phyloP scores from a whole-genome alignment of 2,797 vertebrate genomes.

The Mallotus villosus region DNA sequence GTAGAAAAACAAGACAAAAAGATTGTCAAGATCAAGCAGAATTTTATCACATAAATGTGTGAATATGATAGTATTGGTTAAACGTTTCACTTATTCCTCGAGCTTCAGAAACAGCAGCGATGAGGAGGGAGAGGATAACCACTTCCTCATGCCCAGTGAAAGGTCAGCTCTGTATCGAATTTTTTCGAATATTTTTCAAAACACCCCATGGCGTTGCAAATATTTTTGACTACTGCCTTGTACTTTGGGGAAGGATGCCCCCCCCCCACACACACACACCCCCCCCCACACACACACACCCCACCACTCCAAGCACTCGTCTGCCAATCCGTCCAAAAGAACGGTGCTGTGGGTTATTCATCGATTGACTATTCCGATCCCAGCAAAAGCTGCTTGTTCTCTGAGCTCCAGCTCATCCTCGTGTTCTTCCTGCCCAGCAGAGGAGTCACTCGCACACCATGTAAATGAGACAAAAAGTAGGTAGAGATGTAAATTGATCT shows the following conservation, averaged over 20 bases:
- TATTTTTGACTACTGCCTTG: conserved; percentile 97
- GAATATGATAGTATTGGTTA: conserved; percentile 12
- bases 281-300: conserved; percentile 47
- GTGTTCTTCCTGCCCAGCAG: conserved; percentile 67
- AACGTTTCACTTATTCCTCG: conserved; percentile 47
- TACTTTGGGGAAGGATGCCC: conserved; percentile 97
- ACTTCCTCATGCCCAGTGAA: conserved; percentile 84
- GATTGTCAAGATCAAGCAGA: neutral
- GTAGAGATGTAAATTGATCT: conserved; percentile 66
- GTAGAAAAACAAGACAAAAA: neutral
- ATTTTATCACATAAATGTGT: neutral
- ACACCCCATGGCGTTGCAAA: conserved; percentile 99
- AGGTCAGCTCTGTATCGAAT: conserved; percentile 96
- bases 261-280: conserved; percentile 63
- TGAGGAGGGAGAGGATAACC: conserved; percentile 53
- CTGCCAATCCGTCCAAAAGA: conserved; percentile 75
- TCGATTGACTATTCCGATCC: conserved; percentile 99
- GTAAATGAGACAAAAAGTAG: conserved; percentile 70
- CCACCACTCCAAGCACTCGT: conserved; percentile 59
- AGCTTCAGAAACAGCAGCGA: conserved; percentile 71
- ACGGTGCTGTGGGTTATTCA: conserved; percentile 97
- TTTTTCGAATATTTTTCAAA: conserved; percentile 93
- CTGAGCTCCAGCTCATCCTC: conserved; percentile 75
- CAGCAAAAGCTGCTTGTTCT: conserved; percentile 80
- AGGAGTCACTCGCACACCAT: conserved; percentile 70